Base-by-base conservation (phyloP, 2,888 invertebrate species). In the Orthonychiurus folsomi region DNA sequence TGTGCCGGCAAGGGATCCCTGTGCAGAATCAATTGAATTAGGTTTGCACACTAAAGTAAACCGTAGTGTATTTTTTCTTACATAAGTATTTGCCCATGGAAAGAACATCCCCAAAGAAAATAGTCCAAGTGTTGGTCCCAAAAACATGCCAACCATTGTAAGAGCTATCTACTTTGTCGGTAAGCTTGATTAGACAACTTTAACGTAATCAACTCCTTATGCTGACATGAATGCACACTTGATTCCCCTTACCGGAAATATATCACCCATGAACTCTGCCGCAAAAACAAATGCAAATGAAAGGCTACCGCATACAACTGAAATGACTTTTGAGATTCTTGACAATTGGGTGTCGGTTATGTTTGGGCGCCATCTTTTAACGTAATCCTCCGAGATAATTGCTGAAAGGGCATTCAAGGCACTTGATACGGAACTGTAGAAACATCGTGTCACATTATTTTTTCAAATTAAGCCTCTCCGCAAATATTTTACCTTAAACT, bases 21-120 rank as follows among this genome's bases (percentile, higher is more conserved):
- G 37, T n/a, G n/a, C n/a, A n/a, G n/a, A n/a, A n/a, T n/a, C n/a
- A n/a, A n/a, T n/a, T n/a, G 15, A 37, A 37, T 9, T 37, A 37
- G 15, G 5, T 37, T 37, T 37, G 37, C 5, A 37, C 15, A 37
- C n/a, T 37, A 37, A 37, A 37, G 37, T 9, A 37, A 9, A 37
- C 15, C 37, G 15, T 15, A 15, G 5, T 37, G 37, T 15, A n/a
- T 37, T 15, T 37, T 15, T 9, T 37, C 37, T 37, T 15, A 37
- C 37, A 37, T 37, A 37, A 37, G 84, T 82, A 63, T 87, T 88
- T 61, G 86, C 83, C 86, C 87, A 90, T 53, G 90, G 89, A 74
- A 88, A 82, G 68, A 85, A 80, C 85, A 91, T 88, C 65, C 91
- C 91, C 24, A 91, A 78, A 0, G 88, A 85, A 75, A 91, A 91